Evolutionary conservation across 2,797 vertebrate species (phyloP).

Genomic region (Lepilemur ruficaudatus): DNA sequence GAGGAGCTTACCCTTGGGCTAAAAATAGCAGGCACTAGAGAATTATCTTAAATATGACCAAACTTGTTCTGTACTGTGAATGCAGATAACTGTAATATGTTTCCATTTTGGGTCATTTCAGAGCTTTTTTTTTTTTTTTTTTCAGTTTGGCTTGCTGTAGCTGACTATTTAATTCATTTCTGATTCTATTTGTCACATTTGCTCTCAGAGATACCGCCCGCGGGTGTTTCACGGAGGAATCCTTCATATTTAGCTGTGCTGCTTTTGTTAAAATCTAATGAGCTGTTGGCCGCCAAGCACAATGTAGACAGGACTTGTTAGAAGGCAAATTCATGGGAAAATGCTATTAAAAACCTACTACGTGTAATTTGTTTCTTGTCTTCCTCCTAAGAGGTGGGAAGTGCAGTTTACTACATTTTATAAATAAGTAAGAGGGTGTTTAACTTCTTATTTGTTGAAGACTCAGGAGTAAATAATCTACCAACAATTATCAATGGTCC

Average conservation of each 20-base stretch:
- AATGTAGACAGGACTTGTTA: slow-evolving; percentile 63
- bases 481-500: background rate
- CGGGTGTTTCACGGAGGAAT: slow-evolving; percentile 76
- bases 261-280: slow-evolving; percentile 81
- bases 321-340: slow-evolving; percentile 62
- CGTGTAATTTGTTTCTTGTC: slow-evolving; percentile 10
- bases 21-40: slow-evolving; percentile 94
- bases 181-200: slow-evolving; percentile 84
- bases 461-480: background rate
- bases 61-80: slow-evolving; percentile 88
- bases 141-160: slow-evolving; percentile 83
- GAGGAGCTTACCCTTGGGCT: slow-evolving; percentile 93
- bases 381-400: slow-evolving; percentile 50
- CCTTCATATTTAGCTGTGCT: slow-evolving; percentile 75
- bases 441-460: background rate
- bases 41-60: slow-evolving; percentile 91
- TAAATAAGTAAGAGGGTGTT: slow-evolving; percentile 37
- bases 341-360: slow-evolving; percentile 9
- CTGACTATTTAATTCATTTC: slow-evolving; percentile 88
- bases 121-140: slow-evolving; percentile 48
- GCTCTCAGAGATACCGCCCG: slow-evolving; percentile 78
- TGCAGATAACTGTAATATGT: slow-evolving; percentile 88
- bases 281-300: slow-evolving; percentile 67
- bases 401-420: slow-evolving; percentile 51
- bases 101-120: slow-evolving; percentile 88